Evolutionary conservation across 2,888 invertebrate genomes (phyloP), one percentile per base, ranked within the genome.

Genomic region (Oeneis ivallda): DNA sequence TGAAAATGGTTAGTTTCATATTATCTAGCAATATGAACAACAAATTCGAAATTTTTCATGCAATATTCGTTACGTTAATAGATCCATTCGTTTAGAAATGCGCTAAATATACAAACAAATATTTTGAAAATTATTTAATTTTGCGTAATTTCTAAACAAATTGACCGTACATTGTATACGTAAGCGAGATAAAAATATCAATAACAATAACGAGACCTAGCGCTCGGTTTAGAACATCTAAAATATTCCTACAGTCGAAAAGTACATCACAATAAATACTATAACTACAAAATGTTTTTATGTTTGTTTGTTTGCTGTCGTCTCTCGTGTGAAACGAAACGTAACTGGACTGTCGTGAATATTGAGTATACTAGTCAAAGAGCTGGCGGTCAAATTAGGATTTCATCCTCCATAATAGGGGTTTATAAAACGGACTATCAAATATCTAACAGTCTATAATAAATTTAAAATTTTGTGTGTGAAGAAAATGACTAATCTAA

Each of bases 191-290:
- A 76, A 65, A 76, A 65, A 75, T 72, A 76, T 73, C 73, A 78
- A 79, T 53, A 73, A 77, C 77, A 77, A 76, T 52, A 74, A 75
- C 72, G 73, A 78, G 71, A 77, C 71, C 79, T 79, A 80, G 71
- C 74, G 78, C 77, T 76, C 76, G 75, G 72, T 72, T 74, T 61
- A 52, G 45, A 43, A 61, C 47, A 54, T 60, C 63, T 66, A 63
- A 47, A 60, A 63, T 61, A 66, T 65, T 63, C 39, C 60, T 66
- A 61, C 37, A 61, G 66, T 84, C 81, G 81, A 82, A 82, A 83
- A 83, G 79, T 85, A 87, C 84, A 88, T 87, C 86, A 88, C 87
- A 89, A 88, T 88, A 89, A 89, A 89, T 87, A 89, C 81, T 89
- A 87, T 82, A 75, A 75, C 87, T 87, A 88, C 82, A 72, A 57